Conservation (phyloP, 2,888 invertebrate genomes). For the Aphidius colemani region DNA sequence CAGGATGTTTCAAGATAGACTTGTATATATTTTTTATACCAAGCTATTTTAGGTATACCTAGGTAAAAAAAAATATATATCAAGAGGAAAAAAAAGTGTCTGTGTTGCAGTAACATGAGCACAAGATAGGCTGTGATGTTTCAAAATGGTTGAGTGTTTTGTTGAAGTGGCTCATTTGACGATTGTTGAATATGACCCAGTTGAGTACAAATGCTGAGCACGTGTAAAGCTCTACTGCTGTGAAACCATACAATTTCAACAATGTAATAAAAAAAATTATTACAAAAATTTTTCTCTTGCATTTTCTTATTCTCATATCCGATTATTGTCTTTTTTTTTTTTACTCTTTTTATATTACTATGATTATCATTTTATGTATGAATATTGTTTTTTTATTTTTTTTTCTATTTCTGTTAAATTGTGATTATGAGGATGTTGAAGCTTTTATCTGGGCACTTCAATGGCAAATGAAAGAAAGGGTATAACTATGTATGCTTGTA, state of each 20-base stretch:
- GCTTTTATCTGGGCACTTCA: neutral
- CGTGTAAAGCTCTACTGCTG: neutral
- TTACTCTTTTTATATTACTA: no score
- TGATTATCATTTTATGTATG: no score
- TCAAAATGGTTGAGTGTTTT: neutral
- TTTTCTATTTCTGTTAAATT: no score
- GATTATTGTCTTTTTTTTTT: no score
- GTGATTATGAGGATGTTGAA: no score
- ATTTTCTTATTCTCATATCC: neutral
- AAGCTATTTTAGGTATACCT: no score
- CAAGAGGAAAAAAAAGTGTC: no score
- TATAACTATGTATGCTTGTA: conserved; percentile 4
- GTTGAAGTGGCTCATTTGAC: conserved; percentile 6
- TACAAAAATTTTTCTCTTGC: neutral
- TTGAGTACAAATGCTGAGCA: neutral
- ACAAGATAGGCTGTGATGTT: no score
- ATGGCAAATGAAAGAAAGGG: neutral
- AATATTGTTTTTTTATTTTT: no score
- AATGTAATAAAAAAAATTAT: neutral
- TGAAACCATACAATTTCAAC: neutral
- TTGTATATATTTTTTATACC: neutral
- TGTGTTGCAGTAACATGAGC: no score
- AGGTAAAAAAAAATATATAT: no score
- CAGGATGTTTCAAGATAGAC: no score
- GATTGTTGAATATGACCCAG: conserved; percentile 11